Percentiles rank a stretch among this genome's conserved stretches.
These are phyloP conservation scores for Bombus consobrinus DNA, from an alignment of 1,140 invertebrate genomes.

Conservation along the genomic window DNA sequence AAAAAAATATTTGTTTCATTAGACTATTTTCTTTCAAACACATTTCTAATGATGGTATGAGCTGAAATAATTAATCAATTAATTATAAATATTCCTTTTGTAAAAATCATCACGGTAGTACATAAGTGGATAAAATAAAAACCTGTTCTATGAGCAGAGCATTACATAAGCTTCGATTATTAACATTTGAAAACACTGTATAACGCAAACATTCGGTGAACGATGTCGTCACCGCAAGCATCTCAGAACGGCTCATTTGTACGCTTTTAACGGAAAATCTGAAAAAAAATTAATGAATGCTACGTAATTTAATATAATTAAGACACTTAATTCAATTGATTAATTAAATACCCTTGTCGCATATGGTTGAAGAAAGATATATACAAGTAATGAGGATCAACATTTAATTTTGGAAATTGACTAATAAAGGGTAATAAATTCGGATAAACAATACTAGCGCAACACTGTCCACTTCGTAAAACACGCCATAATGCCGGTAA, in stretches of 20 bases:
- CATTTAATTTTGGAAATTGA: constrained; percentile 85
- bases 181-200: constrained; percentile 80
- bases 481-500: constrained; percentile 88
- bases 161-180: constrained; percentile 78
- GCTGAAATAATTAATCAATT: constrained; percentile 67
- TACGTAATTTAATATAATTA: constrained; percentile 16
- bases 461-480: constrained; percentile 86
- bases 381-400: constrained; percentile 85
- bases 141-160: constrained; percentile 76
- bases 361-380: constrained; percentile 88
- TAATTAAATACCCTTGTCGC: constrained; percentile 84
- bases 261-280: constrained; percentile 84
- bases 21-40: constrained; percentile 76
- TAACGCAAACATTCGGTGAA: constrained; percentile 89
- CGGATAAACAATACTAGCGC: constrained; percentile 88
- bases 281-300: constrained; percentile 60
- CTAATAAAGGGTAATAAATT: constrained; percentile 89
- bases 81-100: constrained; percentile 14
- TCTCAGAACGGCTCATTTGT: constrained; percentile 85
- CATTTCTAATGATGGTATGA: constrained; percentile 82
- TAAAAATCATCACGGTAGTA: constrained; percentile 9
- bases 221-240: constrained; percentile 84
- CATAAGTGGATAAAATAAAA: constrained; percentile 27
- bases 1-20: constrained; percentile 81
- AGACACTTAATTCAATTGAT: constrained; percentile 22